These are phyloP conservation scores for Pterois miles DNA, from an alignment of 2,797 vertebrate genomes.

Conservation along the genomic window DNA sequence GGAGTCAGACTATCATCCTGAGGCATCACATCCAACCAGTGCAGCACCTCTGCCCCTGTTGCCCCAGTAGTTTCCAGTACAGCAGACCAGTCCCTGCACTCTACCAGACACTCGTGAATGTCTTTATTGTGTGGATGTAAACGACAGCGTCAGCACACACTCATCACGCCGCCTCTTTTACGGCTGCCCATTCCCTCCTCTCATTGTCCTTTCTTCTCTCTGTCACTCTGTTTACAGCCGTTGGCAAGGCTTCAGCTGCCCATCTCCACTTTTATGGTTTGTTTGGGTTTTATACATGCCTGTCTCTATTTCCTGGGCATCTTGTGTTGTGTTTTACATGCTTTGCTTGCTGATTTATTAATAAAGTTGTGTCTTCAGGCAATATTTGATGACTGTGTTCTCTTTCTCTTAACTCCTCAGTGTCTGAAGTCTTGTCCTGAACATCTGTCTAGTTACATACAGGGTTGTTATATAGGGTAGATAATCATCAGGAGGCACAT, in stretches of 20 bases:
- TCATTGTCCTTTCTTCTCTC: slow-evolving; percentile 26
- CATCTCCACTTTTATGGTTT: slow-evolving; percentile 34
- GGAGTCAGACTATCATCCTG: slow-evolving; percentile 2
- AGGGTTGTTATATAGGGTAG: too few species aligned
- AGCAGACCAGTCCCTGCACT: slow-evolving; percentile 23
- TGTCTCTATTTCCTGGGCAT: slow-evolving; percentile 34
- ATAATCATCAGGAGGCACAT: too few species aligned
- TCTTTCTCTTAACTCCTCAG: background rate
- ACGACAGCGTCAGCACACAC: slow-evolving; percentile 33
- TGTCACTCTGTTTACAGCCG: slow-evolving; percentile 58
- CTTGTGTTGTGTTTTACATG: slow-evolving; percentile 60
- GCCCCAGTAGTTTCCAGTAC: slow-evolving; percentile 18
- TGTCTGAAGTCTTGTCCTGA: background rate
- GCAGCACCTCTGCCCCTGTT: slow-evolving; percentile 12
- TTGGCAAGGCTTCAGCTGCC: slow-evolving; percentile 42
- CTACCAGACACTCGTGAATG: slow-evolving; percentile 68
- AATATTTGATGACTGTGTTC: slow-evolving; percentile 8
- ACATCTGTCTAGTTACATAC: too few species aligned
- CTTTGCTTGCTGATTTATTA: slow-evolving; percentile 78
- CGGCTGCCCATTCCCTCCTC: slow-evolving; percentile 15
- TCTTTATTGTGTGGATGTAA: slow-evolving; percentile 67
- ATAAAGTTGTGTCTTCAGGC: slow-evolving; percentile 78
- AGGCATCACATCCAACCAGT: background rate
- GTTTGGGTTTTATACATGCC: slow-evolving; percentile 53
- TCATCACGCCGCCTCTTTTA: slow-evolving; percentile 24